phyloP scores from a whole-genome alignment of 2,113 vertebrate genomes.

The Prinia subflava region DNA sequence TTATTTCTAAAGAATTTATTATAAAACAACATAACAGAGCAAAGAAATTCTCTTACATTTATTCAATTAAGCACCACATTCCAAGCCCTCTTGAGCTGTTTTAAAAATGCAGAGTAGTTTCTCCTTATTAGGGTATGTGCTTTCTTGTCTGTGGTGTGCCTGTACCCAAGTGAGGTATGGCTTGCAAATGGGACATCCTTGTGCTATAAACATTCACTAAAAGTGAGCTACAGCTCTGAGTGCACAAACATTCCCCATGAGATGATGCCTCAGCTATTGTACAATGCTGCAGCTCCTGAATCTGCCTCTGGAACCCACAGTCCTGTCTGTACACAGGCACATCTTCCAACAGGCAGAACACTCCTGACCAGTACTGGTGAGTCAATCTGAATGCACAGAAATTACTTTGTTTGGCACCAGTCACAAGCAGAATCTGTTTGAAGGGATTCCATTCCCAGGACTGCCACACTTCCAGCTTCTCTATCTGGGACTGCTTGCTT shows the following conservation, averaged over 20 bases:
- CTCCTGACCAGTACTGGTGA: not conserved
- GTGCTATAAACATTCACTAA: not conserved
- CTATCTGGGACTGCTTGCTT: not conserved
- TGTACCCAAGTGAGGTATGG: not conserved
- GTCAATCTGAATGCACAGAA: not conserved
- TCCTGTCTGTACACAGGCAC: not conserved
- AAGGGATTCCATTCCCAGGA: constrained; percentile 17
- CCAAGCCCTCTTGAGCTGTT: constrained; percentile 12
- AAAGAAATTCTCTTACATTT: constrained; percentile 38
- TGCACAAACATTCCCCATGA: not conserved
- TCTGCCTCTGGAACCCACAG: not conserved
- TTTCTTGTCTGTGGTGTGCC: constrained; percentile 23
- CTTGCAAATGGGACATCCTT: not conserved
- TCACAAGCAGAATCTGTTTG: not conserved
- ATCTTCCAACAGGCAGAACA: not conserved
- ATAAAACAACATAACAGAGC: constrained; percentile 16
- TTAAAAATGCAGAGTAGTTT: constrained; percentile 23
- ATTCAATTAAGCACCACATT: constrained; percentile 55
- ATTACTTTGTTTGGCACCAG: not conserved
- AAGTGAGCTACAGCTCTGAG: not conserved
- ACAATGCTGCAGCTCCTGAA: not conserved
- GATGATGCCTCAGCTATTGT: fast-evolving
- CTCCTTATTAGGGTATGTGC: constrained; percentile 61
- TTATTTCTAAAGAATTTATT: constrained; percentile 29
- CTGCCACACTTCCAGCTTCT: not conserved